Conservation (phyloP, 2,888 invertebrate genomes). For the Pogonocherus hispidulus region DNA sequence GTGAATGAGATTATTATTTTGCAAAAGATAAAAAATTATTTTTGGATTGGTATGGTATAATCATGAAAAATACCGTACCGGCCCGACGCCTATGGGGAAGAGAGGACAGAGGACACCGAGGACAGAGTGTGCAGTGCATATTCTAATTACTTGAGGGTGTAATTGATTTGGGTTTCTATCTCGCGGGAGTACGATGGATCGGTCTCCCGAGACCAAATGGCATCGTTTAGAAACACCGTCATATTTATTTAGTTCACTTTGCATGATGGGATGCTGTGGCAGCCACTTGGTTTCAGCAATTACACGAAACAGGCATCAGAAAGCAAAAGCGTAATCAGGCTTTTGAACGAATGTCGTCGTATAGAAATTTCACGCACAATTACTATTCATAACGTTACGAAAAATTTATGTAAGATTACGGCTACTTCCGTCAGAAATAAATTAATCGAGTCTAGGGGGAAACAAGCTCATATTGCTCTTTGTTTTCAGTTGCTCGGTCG, state of each 20-base stretch:
- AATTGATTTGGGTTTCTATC: constrained; percentile 60
- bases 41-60: too few species aligned
- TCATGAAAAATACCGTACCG: too few species aligned
- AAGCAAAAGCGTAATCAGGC: constrained; percentile 9
- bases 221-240: constrained; percentile 53
- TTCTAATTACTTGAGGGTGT: constrained; percentile 60
- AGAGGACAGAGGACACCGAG: constrained; percentile 17
- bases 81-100: too few species aligned
- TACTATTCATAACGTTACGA: constrained; percentile 32
- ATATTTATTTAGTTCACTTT: constrained; percentile 53
- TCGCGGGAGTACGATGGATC: constrained; percentile 57
- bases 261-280: constrained; percentile 39
- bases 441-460: constrained; percentile 25
- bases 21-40: too few species aligned
- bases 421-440: constrained; percentile 20
- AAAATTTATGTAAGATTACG: constrained; percentile 24
- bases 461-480: not conserved
- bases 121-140: constrained; percentile 49
- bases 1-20: too few species aligned
- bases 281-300: constrained; percentile 48
- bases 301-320: constrained; percentile 24
- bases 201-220: constrained; percentile 55
- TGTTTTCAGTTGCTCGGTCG: not conserved
- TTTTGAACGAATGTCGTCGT: constrained; percentile 20
- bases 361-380: constrained; percentile 35